Conservation (phyloP, 1,140 invertebrate genomes). For the Drosophila asahinai region DNA sequence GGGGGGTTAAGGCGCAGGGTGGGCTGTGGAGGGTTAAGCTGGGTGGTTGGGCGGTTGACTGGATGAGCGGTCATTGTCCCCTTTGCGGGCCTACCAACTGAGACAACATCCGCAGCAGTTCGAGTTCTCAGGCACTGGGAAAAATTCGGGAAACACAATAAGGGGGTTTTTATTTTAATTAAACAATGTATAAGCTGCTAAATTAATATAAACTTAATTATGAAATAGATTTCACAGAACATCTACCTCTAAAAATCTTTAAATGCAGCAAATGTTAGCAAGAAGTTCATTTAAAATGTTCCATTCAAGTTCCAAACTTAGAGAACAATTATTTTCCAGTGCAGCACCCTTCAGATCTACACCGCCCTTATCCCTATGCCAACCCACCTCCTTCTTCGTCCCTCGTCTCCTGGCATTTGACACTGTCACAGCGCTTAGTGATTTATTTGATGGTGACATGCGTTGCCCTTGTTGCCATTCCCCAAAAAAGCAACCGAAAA, state of each 20-base stretch:
- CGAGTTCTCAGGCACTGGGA: conserved; percentile 20
- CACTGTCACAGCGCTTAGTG: conserved; percentile 81
- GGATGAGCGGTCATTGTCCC: conserved; percentile 65
- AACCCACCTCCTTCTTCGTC: background rate
- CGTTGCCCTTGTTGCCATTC: conserved; percentile 52
- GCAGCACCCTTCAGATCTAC: conserved; percentile 25
- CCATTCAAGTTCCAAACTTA: background rate
- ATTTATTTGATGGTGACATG: conserved; percentile 82
- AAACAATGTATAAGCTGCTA: too few species aligned
- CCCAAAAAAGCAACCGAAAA: conserved; percentile 16
- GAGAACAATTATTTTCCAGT: background rate
- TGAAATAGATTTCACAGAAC: too few species aligned
- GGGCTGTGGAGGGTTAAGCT: conserved; percentile 16
- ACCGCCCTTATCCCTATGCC: conserved; percentile 3
- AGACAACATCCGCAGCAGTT: conserved; percentile 62
- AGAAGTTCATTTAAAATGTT: background rate
- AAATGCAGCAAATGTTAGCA: background rate
- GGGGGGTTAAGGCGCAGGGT: conserved; percentile 28
- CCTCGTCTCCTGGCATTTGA: conserved; percentile 68
- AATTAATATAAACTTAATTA: too few species aligned
- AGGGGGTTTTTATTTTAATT: too few species aligned
- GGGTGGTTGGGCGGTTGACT: conserved; percentile 27
- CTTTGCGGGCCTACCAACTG: conserved; percentile 52
- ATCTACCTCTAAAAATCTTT: too few species aligned
- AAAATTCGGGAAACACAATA: background rate